Conservation (phyloP, 2,888 invertebrate genomes). For the Phoenoteleia sp. region DNA sequence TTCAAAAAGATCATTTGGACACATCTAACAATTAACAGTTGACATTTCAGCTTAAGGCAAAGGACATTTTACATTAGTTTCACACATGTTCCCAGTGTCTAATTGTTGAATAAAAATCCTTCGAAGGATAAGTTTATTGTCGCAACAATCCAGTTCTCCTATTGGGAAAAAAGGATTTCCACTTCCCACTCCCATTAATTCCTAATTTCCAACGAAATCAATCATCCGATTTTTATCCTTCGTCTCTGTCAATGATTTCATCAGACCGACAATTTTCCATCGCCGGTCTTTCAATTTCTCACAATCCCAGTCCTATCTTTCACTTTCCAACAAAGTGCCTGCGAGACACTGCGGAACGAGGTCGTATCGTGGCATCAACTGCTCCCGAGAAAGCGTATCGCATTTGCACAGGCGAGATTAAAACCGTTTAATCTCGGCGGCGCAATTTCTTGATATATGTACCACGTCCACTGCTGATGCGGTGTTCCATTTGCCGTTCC, state of each 20-base stretch:
- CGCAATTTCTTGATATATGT: conserved; percentile 68
- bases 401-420: conserved; percentile 52
- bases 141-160: background rate
- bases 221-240: conserved; percentile 23
- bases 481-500: conserved; percentile 61
- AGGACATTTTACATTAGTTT: too few species aligned
- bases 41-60: too few species aligned
- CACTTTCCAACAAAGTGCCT: conserved; percentile 40
- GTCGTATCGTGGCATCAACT: conserved; percentile 27
- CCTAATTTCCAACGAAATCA: conserved; percentile 10
- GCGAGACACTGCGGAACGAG: conserved; percentile 30
- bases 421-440: conserved; percentile 64
- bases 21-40: too few species aligned
- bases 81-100: too few species aligned
- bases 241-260: conserved; percentile 4
- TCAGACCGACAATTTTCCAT: conserved; percentile 14
- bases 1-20: too few species aligned
- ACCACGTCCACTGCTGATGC: conserved; percentile 56
- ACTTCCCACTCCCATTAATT: background rate
- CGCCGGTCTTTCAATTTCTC: conserved; percentile 17
- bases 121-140: background rate
- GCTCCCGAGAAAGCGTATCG: conserved; percentile 55
- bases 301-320: conserved; percentile 23
- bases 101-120: too few species aligned
- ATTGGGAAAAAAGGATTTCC: background rate